Evolutionary conservation across 2,888 invertebrate species (phyloP).

Genomic region (Eumacrocentrus americanus): DNA sequence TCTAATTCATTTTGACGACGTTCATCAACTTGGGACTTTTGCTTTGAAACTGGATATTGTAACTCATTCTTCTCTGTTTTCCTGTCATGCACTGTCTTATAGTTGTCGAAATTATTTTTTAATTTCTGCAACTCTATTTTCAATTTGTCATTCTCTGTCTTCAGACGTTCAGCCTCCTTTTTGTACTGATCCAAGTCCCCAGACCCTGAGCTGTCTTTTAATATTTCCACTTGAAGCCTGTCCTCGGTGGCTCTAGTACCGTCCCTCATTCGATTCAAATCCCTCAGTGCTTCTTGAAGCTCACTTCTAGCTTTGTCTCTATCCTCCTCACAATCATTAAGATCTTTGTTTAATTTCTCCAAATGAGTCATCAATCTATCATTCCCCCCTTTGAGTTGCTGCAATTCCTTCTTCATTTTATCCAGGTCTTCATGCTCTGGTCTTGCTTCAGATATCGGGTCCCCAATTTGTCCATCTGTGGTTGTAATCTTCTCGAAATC

Average conservation of each 20-base stretch:
- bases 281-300: constrained; percentile 5
- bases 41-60: too few relatives aligned
- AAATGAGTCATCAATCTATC: constrained; percentile 31
- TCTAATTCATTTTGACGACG: constrained; percentile 3
- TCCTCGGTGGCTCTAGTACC: neutral
- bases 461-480: too few relatives aligned
- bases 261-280: neutral
- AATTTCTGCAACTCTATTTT: constrained; percentile 11
- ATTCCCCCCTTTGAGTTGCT: constrained; percentile 34
- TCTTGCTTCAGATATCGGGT: too few relatives aligned
- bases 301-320: neutral
- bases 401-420: too few relatives aligned
- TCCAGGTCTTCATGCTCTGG: too few relatives aligned
- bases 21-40: neutral
- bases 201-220: too few relatives aligned
- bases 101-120: constrained; percentile 17
- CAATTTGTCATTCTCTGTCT: constrained; percentile 7
- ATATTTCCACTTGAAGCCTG: too few relatives aligned
- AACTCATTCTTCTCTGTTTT: too few relatives aligned
- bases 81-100: too few relatives aligned
- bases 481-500: too few relatives aligned
- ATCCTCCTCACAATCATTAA: constrained; percentile 5
- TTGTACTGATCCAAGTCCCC: too few relatives aligned
- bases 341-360: constrained; percentile 2
- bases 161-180: constrained; percentile 30